These are phyloP conservation scores for Hypolimnas misippus DNA, from an alignment of 2,888 invertebrate genomes.

Conservation along the genomic window DNA sequence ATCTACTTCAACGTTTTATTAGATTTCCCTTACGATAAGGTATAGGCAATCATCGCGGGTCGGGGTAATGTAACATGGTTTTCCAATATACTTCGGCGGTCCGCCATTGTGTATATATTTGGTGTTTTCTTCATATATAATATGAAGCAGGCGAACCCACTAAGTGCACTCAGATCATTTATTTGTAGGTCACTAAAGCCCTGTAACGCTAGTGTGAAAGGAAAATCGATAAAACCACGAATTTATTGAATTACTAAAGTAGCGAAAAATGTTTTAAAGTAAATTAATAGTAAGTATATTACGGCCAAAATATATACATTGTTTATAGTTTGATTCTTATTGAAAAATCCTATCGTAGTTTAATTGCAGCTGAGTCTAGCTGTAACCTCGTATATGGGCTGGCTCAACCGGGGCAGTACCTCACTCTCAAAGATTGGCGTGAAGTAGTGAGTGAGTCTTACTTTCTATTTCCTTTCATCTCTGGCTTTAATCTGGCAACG, in stretches of 20 bases:
- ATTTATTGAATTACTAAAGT: background rate
- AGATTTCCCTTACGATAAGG: constrained; percentile 38
- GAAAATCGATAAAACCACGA: constrained; percentile 19
- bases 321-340: too few species aligned
- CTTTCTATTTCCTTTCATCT: too few species aligned
- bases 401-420: too few species aligned
- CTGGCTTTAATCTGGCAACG: too few species aligned
- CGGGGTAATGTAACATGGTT: constrained; percentile 48
- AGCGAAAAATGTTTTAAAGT: too few species aligned
- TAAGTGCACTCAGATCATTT: constrained; percentile 46
- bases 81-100: constrained; percentile 50
- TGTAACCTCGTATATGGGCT: too few species aligned
- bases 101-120: constrained; percentile 37
- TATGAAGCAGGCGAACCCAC: constrained; percentile 27
- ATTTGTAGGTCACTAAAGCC: constrained; percentile 38
- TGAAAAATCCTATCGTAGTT: too few species aligned
- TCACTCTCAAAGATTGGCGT: too few species aligned
- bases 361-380: too few species aligned
- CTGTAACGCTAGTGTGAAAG: constrained; percentile 19
- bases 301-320: too few species aligned
- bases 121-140: constrained; percentile 30
- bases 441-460: too few species aligned
- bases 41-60: constrained; percentile 28
- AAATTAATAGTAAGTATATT: too few species aligned
- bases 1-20: constrained; percentile 33